These are phyloP conservation scores for Campoplex nolae DNA, from an alignment of 2,888 invertebrate species.

Conservation along the genomic window DNA sequence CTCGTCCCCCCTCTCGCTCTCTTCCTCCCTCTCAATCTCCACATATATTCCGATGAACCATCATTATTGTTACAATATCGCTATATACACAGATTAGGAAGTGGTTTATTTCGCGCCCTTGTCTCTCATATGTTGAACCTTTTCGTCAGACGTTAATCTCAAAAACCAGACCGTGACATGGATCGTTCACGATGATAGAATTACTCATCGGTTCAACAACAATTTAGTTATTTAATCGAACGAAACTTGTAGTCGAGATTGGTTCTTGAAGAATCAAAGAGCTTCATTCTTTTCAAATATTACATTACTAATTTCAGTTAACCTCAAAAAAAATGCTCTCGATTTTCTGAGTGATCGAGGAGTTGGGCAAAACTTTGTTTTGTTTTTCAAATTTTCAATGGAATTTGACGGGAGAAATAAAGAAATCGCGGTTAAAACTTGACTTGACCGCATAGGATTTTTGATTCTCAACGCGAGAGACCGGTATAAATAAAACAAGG, in stretches of 20 bases:
- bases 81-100: constrained; percentile 61
- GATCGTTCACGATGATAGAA: neutral
- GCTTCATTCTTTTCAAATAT: too few species aligned
- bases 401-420: neutral
- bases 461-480: neutral
- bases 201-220: neutral
- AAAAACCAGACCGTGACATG: neutral
- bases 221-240: neutral
- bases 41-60: constrained; percentile 9
- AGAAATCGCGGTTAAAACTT: neutral
- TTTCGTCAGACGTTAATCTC: neutral
- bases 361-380: too few species aligned
- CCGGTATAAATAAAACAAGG: neutral
- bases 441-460: neutral
- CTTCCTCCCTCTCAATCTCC: constrained; percentile 11
- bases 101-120: constrained; percentile 10
- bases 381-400: neutral
- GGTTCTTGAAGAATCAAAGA: too few species aligned
- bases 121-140: neutral
- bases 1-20: constrained; percentile 22
- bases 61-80: constrained; percentile 60
- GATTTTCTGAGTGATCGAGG: too few species aligned
- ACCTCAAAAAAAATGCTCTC: too few species aligned
- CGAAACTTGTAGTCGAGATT: neutral
- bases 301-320: too few species aligned